Evolutionary conservation across 2,113 vertebrate genomes (phyloP).

Genomic region (Bothrops jararaca): DNA sequence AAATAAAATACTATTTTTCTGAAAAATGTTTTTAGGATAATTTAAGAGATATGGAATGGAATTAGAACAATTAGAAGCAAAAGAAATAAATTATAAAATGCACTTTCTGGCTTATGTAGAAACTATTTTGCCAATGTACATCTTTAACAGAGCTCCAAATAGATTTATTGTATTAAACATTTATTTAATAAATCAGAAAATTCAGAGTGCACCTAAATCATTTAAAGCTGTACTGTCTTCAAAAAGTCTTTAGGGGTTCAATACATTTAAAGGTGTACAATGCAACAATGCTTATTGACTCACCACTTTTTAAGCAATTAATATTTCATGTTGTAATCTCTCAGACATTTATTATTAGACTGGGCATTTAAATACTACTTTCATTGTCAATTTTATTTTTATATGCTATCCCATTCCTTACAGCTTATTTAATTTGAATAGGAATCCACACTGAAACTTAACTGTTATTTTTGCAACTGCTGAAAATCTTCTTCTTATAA

Average conservation of each 20-base stretch:
- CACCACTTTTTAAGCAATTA: constrained; percentile 12
- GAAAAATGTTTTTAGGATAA: background rate
- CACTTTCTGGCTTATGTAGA: too few relatives aligned
- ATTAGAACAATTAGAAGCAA: background rate
- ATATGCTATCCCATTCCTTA: background rate
- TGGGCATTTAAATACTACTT: background rate
- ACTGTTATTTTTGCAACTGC: constrained; percentile 1
- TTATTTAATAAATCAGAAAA: background rate
- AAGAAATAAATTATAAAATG: background rate
- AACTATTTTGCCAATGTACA: background rate
- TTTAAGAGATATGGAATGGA: background rate
- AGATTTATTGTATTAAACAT: background rate
- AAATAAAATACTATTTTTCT: too few relatives aligned
- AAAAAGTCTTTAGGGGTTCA: constrained; percentile 13
- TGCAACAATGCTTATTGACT: background rate
- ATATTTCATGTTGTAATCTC: background rate
- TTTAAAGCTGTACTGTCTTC: background rate
- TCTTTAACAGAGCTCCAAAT: background rate
- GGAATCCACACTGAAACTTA: background rate
- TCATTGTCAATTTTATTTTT: background rate
- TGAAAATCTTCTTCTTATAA: constrained; percentile 8
- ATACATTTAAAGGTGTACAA: background rate
- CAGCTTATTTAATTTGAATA: background rate
- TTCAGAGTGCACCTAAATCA: background rate
- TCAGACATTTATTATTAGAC: background rate